A percentile compares a stretch with the other conserved stretches of the same genome.
Evolutionary conservation across 64 coral and sea anemone species (phyloP).

Genomic region (Exaiptasia diaphana): DNA sequence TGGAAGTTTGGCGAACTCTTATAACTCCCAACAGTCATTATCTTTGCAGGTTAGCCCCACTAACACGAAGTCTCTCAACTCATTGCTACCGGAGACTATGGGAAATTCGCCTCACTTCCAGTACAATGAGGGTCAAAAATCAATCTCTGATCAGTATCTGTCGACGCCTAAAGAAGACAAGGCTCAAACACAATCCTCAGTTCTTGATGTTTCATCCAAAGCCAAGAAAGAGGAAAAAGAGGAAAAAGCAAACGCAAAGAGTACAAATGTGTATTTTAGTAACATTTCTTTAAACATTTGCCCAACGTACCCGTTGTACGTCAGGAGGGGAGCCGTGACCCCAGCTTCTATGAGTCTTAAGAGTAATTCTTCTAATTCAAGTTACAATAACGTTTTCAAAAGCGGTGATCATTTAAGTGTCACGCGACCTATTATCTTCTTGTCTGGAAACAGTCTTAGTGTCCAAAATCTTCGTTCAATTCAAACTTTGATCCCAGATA

Average conservation of each 20-base stretch:
- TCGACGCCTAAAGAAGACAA: not conserved
- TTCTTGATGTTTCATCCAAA: constrained; percentile 18
- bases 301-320: constrained; percentile 44
- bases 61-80: constrained; percentile 35
- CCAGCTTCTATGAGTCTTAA: constrained; percentile 79
- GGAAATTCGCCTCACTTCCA: not conserved
- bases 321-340: constrained; percentile 79
- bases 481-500: constrained; percentile 40
- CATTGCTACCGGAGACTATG: constrained; percentile 16
- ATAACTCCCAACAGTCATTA: constrained; percentile 64
- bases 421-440: constrained; percentile 71
- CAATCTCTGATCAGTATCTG: not conserved
- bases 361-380: constrained; percentile 81
- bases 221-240: not conserved
- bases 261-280: not conserved
- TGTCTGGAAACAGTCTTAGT: constrained; percentile 64
- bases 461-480: constrained; percentile 73
- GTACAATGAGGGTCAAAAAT: not conserved
- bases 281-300: constrained; percentile 8
- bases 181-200: not conserved
- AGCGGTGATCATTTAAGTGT: constrained; percentile 23
- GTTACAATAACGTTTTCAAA: constrained; percentile 55
- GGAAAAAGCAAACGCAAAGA: not conserved
- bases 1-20: constrained; percentile 7
- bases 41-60: constrained; percentile 14